These are phyloP conservation scores for Oreochromis grahami DNA, from an alignment of 2,797 vertebrate genomes.

Conservation along the genomic window DNA sequence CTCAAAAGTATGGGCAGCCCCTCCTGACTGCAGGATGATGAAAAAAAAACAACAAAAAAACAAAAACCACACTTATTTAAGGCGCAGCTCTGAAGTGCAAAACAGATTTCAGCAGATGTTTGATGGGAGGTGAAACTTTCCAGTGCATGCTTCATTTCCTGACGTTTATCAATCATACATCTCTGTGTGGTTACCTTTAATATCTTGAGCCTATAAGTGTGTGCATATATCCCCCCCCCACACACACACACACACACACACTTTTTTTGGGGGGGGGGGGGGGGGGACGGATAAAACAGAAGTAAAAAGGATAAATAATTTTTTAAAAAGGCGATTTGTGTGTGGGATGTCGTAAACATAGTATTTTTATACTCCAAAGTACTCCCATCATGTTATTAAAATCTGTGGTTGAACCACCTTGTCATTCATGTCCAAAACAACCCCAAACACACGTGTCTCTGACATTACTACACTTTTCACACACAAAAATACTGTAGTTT, in stretches of 20 bases:
- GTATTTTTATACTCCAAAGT: background rate
- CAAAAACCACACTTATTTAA: constrained; percentile 37
- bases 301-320: background rate
- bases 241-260: too few species aligned
- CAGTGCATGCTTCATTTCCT: background rate
- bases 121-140: constrained; percentile 39
- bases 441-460: background rate
- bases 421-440: background rate
- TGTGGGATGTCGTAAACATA: background rate
- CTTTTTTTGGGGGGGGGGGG: rapidly evolving
- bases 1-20: constrained; percentile 48
- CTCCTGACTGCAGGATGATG: constrained; percentile 47
- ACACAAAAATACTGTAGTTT: background rate
- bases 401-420: background rate
- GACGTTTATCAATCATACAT: background rate
- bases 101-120: constrained; percentile 58
- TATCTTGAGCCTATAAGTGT: background rate
- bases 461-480: background rate
- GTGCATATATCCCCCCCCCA: background rate
- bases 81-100: constrained; percentile 53
- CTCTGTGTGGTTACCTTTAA: background rate
- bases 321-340: background rate
- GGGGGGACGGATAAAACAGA: rapidly evolving
- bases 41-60: constrained; percentile 3
- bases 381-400: background rate